Percentiles rank a stretch among this genome's conserved stretches.
Evolutionary conservation across 2,113 vertebrate genomes (phyloP).

Genomic region (Hippoglossus stenolepis): DNA sequence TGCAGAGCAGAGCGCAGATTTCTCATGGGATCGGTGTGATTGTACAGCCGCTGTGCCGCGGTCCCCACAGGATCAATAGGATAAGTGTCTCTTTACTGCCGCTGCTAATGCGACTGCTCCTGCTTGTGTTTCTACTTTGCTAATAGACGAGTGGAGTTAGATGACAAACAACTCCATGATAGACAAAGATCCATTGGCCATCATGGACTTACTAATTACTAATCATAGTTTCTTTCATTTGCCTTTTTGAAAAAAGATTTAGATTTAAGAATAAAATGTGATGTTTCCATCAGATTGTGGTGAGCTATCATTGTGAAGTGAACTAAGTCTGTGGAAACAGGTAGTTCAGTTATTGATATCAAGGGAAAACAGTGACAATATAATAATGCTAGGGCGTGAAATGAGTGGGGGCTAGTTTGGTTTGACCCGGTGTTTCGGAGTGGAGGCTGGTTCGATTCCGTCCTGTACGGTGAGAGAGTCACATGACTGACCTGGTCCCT

Average conservation of each 20-base stretch:
- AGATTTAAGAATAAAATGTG: too few species aligned
- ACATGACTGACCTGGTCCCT: too few species aligned
- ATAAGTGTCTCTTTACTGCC: constrained; percentile 5
- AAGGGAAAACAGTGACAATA: too few species aligned
- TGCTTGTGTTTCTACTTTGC: background rate
- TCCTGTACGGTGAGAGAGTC: too few species aligned
- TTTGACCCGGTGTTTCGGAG: too few species aligned
- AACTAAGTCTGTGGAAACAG: too few species aligned
- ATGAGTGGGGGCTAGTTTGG: too few species aligned
- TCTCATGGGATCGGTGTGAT: constrained; percentile 43
- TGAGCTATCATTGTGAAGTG: too few species aligned
- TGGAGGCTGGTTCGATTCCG: too few species aligned
- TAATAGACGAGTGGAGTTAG: background rate
- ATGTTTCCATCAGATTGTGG: too few species aligned
- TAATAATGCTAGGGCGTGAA: too few species aligned
- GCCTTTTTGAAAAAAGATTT: background rate
- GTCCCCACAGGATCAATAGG: constrained; percentile 39
- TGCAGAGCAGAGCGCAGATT: constrained; percentile 32
- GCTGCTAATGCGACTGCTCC: background rate
- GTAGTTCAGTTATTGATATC: too few species aligned
- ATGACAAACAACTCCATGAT: background rate
- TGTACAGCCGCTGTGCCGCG: constrained; percentile 19
- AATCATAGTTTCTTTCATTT: background rate
- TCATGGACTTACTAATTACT: background rate
- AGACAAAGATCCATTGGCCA: background rate